Evolutionary conservation across 2,888 invertebrate species (phyloP), one percentile per base, ranked within the genome.

Genomic region (Anoplius nigerrimus): DNA sequence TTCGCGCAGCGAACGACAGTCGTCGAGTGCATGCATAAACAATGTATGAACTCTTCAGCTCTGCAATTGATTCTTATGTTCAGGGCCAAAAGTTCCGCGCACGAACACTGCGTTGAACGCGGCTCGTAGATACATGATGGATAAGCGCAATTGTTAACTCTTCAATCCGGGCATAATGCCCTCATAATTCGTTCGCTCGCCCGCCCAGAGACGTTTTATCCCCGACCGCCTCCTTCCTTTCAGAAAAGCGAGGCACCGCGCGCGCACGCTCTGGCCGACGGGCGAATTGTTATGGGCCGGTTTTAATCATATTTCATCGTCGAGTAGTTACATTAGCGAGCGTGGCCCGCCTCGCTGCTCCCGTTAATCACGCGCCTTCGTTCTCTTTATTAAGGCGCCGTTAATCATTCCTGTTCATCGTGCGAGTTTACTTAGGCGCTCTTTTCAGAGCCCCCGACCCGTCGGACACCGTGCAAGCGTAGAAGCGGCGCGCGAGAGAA

Each of bases 241-340:
- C 27, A 2, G 27, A 27, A 27, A 27, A 2, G 27, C 27, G 6
- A 27, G 27, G 27, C 27, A 6, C 27, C 1, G 11, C 34, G 34
- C 34, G n/a, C n/a, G n/a, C 34, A 11, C 11, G 34, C 11, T 13
- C 11, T 5, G 34, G 34, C 11, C 34, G 34, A 11, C 34, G 34
- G 34, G 34, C 11, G 34, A 34, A 34, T 34, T 34, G 34, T 34
- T 34, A 34, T 34, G 34, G 34, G 34, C 6, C 11, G 34, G 59
- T 59, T 68, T 64, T 68, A 68, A 64, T 68, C 58, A 52, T 54
- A 55, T 64, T 64, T 64, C 51, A 42, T 54, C 51, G 48, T 68
- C 58, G 68, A 55, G 64, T 18, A 18, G 48, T 15, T 64, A 58
- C 57, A 67, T 68, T 64, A 68, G 63, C 52, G 53, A 48, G 58